phyloP scores from a whole-genome alignment of 2,797 vertebrate genomes.

The Propithecus deckenii region DNA sequence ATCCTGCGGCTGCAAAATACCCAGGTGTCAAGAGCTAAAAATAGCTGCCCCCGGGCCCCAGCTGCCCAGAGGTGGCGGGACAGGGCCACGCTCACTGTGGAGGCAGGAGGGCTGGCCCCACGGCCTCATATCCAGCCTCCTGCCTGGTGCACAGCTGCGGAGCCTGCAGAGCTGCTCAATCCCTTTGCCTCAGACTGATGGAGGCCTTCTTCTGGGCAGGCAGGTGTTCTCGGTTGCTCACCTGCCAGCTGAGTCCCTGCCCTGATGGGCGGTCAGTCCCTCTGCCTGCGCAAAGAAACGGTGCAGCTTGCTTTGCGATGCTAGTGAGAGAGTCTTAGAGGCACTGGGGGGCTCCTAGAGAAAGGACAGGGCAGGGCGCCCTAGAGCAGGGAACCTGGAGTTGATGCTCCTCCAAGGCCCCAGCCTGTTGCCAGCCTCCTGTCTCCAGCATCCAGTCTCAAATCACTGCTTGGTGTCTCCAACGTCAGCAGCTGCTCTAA shows the following conservation, averaged over 20 bases:
- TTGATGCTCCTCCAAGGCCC: background rate
- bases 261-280: background rate
- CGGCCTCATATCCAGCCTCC: background rate
- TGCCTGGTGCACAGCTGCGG: background rate
- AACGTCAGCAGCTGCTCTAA: background rate
- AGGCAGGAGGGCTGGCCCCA: background rate
- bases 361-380: background rate
- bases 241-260: background rate
- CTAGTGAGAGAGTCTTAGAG: background rate
- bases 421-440: background rate
- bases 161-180: background rate
- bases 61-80: conserved; percentile 53
- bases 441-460: background rate
- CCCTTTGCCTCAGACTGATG: background rate
- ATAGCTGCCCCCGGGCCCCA: conserved; percentile 77
- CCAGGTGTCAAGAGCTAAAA: conserved; percentile 87
- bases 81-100: conserved; percentile 11
- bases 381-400: background rate
- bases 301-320: background rate
- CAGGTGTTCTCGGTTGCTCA: background rate
- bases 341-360: background rate
- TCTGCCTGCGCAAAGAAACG: background rate
- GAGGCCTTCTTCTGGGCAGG: background rate
- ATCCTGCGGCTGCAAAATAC: conserved; percentile 87
- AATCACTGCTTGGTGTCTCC: background rate